Base-by-base conservation (phyloP, 2,797 vertebrate genomes). In the Emys orbicularis region DNA sequence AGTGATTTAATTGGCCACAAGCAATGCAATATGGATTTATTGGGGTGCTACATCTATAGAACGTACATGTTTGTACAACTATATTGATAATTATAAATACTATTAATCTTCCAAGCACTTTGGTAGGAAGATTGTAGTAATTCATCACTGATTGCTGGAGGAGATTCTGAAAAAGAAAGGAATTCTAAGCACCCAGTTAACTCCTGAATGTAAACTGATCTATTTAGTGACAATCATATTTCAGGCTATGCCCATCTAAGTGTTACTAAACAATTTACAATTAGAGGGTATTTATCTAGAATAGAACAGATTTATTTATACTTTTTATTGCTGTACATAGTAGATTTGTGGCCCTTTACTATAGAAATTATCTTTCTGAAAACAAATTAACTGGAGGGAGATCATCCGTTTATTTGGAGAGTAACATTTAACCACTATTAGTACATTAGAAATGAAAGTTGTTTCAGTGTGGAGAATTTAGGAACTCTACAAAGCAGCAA, bases 1-100 rank as follows among this genome's bases (percentile, higher is more conserved):
- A 61, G 41, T 5, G 18, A 87, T 59, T 9, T 92, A 79, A 94
- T 72, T 23, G 4, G 57, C 89, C 27, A 1, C 4, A 81, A 83
- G 13, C 7, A 68, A 87, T 79, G n/a, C 1, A 80, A n/a, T n/a
- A n/a, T n/a, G 84, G 93, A 96, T 90, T 95, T 95, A 84, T 81
- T 5, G 81, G 49, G 53, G 72, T 91, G 52, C 92, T 86, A 83
- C 50, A 47, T 5, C 90, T 85, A 44, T 21, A 37, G 87, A 89
- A 86, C 25, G 12, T 31, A 92, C 27, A 8, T 95, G 91, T 72
- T 96, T 97, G 79, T 50, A 88, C 94, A 97, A 61, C 57, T 83
- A 57, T 92, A 92, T 57, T 94, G 96, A 92, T 97, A 97, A 97
- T 97, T 96, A 94, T 81, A 97, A 97, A 96, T 88, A 61, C 74